Percentiles rank a stretch among this genome's conserved stretches.
phyloP scores from a whole-genome alignment of 2,113 vertebrate genomes.

The Haemorhous mexicanus region DNA sequence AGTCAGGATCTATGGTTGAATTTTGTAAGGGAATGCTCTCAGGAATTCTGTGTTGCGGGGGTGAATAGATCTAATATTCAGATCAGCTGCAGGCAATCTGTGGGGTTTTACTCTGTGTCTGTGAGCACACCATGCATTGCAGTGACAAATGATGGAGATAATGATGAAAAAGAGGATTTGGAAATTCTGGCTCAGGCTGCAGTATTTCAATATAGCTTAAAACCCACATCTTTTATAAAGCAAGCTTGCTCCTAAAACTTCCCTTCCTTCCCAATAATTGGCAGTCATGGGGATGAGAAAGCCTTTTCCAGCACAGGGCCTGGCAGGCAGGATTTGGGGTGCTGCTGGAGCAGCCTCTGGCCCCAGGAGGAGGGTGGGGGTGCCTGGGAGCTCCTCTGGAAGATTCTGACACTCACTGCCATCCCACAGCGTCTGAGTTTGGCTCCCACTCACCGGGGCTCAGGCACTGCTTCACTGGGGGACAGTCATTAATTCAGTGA shows the following conservation, averaged over 20 bases:
- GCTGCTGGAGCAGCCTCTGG: not conserved
- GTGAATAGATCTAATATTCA: not conserved
- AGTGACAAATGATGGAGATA: not conserved
- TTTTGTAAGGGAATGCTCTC: not conserved
- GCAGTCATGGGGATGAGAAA: not conserved
- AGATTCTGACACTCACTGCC: rapidly evolving
- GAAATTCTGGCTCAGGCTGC: not conserved
- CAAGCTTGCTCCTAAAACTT: not conserved
- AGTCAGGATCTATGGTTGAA: not conserved
- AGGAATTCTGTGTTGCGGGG: not conserved
- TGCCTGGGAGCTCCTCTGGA: not conserved
- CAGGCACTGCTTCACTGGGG: not conserved
- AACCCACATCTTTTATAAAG: rapidly evolving
- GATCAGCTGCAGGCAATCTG: not conserved
- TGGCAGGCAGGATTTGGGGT: not conserved
- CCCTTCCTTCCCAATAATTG: not conserved
- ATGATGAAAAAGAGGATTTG: not conserved
- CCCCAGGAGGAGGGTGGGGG: not conserved
- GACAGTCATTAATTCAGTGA: not conserved
- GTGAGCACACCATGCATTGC: not conserved
- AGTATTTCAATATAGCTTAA: not conserved
- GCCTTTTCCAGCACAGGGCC: not conserved
- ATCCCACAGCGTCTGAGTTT: not conserved
- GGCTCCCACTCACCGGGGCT: not conserved
- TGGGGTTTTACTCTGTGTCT: not conserved